phyloP scores from a whole-genome alignment of 35 echinoderm and acorn worm genomes.

The Hemicentrotus pulcherrimus region DNA sequence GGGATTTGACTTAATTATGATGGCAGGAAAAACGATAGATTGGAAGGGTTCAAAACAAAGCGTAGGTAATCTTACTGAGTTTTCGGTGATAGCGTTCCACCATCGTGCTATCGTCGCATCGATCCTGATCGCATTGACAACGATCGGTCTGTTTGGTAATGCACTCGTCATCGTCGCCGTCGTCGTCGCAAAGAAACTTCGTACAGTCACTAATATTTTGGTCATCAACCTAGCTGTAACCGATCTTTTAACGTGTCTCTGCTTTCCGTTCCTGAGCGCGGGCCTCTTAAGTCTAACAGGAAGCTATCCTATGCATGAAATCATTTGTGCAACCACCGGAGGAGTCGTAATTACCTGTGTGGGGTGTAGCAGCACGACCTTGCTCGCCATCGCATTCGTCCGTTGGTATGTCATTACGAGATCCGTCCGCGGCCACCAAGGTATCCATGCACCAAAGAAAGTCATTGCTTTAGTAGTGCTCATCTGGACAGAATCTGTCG shows the following conservation, averaged over 20 bases:
- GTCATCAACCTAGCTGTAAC: no score
- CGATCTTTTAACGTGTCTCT: background rate
- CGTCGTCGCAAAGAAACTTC: background rate
- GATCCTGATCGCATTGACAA: background rate
- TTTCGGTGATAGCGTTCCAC: background rate
- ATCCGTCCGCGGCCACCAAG: background rate
- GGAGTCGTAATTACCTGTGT: background rate
- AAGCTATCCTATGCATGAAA: background rate
- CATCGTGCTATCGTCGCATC: background rate
- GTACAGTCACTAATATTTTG: no score
- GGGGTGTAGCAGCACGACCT: background rate
- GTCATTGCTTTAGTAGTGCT: background rate
- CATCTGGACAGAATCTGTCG: background rate
- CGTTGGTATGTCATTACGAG: background rate
- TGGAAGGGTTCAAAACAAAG: no score
- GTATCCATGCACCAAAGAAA: background rate
- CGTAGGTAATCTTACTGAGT: no score
- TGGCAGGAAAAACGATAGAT: no score
- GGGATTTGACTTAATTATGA: no score
- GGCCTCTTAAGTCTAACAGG: background rate
- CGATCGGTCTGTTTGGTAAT: background rate
- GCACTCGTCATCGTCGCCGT: background rate
- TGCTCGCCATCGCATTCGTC: background rate
- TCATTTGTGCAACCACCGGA: background rate
- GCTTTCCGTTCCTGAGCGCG: background rate